Percentiles rank a stretch among this genome's conserved stretches.
Evolutionary conservation across 2,113 vertebrate genomes (phyloP).

Genomic region (Cercopithecus mona): DNA sequence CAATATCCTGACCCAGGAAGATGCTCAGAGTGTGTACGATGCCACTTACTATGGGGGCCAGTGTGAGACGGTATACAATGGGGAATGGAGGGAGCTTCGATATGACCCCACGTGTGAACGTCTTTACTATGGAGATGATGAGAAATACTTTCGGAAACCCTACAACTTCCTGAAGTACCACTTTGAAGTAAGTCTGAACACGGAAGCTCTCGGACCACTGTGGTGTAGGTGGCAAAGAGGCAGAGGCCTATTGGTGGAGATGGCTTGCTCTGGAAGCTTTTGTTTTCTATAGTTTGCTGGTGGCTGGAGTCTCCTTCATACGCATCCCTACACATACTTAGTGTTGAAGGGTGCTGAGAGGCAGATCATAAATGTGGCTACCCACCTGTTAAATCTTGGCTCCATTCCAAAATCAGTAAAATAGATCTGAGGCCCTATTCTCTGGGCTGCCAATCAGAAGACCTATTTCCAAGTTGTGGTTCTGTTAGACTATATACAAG

Average conservation of each 20-base stretch:
- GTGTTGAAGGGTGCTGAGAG: neutral
- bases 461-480: neutral
- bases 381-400: neutral
- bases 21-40: constrained; percentile 85
- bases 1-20: constrained; percentile 87
- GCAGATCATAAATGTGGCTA: accelerated
- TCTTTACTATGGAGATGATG: constrained; percentile 90
- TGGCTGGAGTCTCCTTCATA: neutral
- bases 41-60: constrained; percentile 88
- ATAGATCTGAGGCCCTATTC: neutral
- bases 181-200: constrained; percentile 87
- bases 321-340: neutral
- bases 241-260: neutral
- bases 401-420: neutral
- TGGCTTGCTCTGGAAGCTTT: neutral
- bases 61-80: constrained; percentile 94
- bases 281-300: neutral
- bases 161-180: constrained; percentile 93
- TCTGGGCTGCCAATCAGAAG: neutral
- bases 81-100: constrained; percentile 92
- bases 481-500: neutral
- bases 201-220: accelerated
- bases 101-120: constrained; percentile 91
- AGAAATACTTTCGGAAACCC: constrained; percentile 94
- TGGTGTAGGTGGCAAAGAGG: neutral